Evolutionary conservation across 2,888 invertebrate genomes (phyloP).

Genomic region (Heliconius aoede): DNA sequence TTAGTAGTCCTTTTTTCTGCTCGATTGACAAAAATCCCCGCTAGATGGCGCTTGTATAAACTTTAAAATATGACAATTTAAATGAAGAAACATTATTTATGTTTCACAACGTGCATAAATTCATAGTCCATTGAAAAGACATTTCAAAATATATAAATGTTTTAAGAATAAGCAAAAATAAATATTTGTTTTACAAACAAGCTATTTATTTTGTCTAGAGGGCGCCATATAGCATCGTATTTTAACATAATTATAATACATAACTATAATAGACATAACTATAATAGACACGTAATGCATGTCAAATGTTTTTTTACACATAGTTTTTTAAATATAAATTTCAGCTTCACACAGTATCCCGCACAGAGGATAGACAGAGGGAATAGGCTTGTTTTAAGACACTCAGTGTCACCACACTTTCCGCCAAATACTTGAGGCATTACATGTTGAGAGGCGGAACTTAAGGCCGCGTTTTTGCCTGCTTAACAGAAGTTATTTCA

Average conservation of each 20-base stretch:
- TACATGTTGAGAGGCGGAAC: neutral
- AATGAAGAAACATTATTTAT: neutral
- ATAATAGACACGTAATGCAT: too few relatives aligned
- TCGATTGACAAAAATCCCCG: neutral
- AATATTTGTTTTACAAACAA: neutral
- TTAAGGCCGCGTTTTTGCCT: neutral
- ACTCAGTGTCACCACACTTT: too few relatives aligned
- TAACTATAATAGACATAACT: too few relatives aligned
- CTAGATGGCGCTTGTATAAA: conserved; percentile 9
- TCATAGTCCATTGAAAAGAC: neutral
- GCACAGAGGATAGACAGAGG: too few relatives aligned
- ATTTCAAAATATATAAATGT: neutral
- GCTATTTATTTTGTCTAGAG: neutral
- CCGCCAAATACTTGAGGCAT: neutral
- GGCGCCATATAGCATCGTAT: neutral
- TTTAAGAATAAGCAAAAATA: neutral
- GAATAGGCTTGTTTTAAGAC: too few relatives aligned
- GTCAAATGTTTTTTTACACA: too few relatives aligned
- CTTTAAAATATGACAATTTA: neutral
- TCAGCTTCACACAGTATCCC: too few relatives aligned
- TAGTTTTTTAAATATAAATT: too few relatives aligned
- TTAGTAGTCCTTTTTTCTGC: neutral
- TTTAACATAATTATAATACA: too few relatives aligned
- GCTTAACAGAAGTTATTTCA: neutral
- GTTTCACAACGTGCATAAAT: neutral